Conservation (phyloP, 2,797 vertebrate genomes). For the Chiloscyllium punctatum region DNA sequence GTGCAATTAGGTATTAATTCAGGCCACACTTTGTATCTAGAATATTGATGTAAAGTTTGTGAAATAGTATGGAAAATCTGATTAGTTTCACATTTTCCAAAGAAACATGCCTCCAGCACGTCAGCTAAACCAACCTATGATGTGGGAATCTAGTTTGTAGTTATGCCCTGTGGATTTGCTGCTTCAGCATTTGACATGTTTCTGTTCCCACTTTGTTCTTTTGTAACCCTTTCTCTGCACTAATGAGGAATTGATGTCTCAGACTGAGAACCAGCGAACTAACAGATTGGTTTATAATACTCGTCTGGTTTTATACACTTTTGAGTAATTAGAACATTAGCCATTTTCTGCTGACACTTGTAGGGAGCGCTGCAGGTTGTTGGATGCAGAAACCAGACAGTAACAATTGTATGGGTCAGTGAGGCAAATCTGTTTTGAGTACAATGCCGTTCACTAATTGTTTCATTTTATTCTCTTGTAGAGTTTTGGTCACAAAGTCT, state of each 20-base stretch:
- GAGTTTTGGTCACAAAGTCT: neutral
- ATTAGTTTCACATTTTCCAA: conserved; percentile 3
- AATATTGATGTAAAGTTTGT: neutral
- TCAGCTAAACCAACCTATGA: neutral
- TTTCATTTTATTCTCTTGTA: neutral
- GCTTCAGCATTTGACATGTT: neutral
- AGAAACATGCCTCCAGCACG: neutral
- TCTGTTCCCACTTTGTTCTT: conserved; percentile 9
- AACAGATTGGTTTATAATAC: neutral
- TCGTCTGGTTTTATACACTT: neutral
- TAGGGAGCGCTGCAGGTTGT: neutral
- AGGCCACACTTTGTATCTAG: neutral
- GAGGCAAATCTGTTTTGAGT: neutral
- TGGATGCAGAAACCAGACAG: neutral
- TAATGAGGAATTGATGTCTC: conserved; percentile 20
- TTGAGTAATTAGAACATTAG: conserved; percentile 20
- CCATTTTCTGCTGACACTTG: neutral
- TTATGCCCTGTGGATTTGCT: neutral
- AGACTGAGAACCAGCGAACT: neutral
- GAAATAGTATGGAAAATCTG: conserved; percentile 20
- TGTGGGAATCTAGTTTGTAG: neutral
- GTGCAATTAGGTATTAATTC: conserved; percentile 14
- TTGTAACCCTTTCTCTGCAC: neutral
- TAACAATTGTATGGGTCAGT: neutral
- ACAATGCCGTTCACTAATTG: neutral